Base-by-base conservation (phyloP, 2,797 vertebrate genomes). In the Alfaro cultratus region DNA sequence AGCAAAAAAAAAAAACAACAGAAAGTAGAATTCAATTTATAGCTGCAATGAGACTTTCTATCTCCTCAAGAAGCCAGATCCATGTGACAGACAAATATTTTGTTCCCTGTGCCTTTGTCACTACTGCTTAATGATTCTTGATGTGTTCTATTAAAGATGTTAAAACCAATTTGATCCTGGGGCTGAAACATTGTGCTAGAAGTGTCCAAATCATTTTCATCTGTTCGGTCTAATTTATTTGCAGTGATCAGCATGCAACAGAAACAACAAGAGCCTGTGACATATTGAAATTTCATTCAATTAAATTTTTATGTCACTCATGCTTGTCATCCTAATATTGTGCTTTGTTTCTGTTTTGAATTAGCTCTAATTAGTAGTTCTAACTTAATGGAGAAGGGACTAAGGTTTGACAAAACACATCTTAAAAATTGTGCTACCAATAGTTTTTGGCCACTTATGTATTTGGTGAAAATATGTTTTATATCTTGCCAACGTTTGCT, bases 401-500 rank as follows among this genome's bases (percentile, higher is more conserved):
- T 74, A 34, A 49, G 45, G 7, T 16, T 16, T 13, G 62, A 70
- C 46, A 34, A 68, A 68, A 68, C 10, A 74, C 57, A 75, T 72
- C 60, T 76, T 74, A 45, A 75, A 47, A 67, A 49, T 72, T 75
- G 2, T 76, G 57, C 78, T 67, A 21, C 64, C 47, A 36, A 12
- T 46, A 47, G 75, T 45, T 60, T 43, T 74, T 8, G 16, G 9
- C 9, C 72, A 77, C 64, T 85, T 62, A 31, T 1, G 7, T 5
- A 51, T 5, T 49, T 55, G 75, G 43, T 74, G 49, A 82, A 71
- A 15, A 51, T 49, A 49, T 73, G 41, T 85, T 85, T 84, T 83
- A 85, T 77, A 68, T 67, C 34, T 73, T 2, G 70, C 82, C 85
- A 80, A 67, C 55, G 74, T 82, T 86, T 74, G 12, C 78, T 60